These are phyloP conservation scores for Vanessa cardui DNA, from an alignment of 2,888 invertebrate genomes.

Conservation along the genomic window DNA sequence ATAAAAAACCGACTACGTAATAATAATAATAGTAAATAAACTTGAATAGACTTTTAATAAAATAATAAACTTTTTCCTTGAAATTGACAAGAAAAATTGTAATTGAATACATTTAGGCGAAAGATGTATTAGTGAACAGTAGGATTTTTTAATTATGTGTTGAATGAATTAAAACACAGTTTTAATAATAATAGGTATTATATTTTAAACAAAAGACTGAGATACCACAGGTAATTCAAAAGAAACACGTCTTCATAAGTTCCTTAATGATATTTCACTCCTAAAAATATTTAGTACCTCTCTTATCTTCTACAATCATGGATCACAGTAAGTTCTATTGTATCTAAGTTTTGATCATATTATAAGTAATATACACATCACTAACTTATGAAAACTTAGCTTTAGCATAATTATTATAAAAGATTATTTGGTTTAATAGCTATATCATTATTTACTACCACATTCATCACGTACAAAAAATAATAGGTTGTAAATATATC, in stretches of 20 bases:
- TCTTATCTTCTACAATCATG: conserved; percentile 40
- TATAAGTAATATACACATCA: conserved; percentile 29
- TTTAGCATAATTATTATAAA: conserved; percentile 51
- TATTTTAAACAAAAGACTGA: conserved; percentile 36
- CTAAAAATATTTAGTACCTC: conserved; percentile 41
- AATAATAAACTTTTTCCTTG: no score
- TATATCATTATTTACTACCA: conserved; percentile 75
- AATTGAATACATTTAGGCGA: no score
- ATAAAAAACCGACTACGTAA: no score
- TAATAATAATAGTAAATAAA: no score
- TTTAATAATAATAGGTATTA: conserved; percentile 29
- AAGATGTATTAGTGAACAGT: not conserved
- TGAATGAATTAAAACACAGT: conserved; percentile 5
- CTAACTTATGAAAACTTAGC: conserved; percentile 52
- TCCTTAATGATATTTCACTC: conserved; percentile 38
- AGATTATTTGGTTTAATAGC: conserved; percentile 77
- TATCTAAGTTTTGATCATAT: conserved; percentile 39
- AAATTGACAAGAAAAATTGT: no score
- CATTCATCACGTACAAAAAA: conserved; percentile 80
- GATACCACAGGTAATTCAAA: conserved; percentile 37
- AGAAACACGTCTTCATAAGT: conserved; percentile 37
- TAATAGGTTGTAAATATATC: conserved; percentile 83
- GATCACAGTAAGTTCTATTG: conserved; percentile 47
- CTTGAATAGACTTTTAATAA: no score
- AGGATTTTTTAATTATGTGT: not conserved